phyloP scores from a whole-genome alignment of 2,888 invertebrate species.

The Maniola hyperantus region DNA sequence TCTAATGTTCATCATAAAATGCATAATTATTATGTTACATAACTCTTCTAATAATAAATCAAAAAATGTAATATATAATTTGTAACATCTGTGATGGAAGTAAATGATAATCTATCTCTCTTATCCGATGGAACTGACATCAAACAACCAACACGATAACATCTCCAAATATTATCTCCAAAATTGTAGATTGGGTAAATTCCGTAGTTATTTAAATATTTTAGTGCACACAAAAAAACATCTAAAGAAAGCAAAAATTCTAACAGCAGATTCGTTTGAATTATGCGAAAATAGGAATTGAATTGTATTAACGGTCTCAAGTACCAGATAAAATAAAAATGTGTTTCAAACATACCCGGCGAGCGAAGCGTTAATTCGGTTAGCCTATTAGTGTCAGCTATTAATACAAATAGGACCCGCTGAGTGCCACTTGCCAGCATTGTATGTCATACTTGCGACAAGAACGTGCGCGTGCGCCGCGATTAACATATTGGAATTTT shows the following conservation, averaged over 20 bases:
- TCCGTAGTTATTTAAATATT: background rate
- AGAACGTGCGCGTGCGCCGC: constrained; percentile 34
- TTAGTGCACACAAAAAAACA: too few species aligned
- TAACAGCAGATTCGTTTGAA: too few species aligned
- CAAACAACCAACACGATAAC: background rate
- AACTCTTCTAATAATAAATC: too few species aligned
- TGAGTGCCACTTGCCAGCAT: constrained; percentile 26
- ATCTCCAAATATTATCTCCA: background rate
- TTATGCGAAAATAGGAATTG: background rate
- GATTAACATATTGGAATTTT: background rate
- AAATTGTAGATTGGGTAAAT: background rate
- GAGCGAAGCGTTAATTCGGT: constrained; percentile 34
- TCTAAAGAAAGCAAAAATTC: too few species aligned
- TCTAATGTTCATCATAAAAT: too few species aligned
- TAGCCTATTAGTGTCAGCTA: constrained; percentile 38
- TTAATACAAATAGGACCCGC: constrained; percentile 41
- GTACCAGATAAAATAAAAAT: constrained; percentile 6
- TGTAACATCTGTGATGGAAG: background rate
- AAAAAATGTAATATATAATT: too few species aligned
- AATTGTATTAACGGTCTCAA: constrained; percentile 6
- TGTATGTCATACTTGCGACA: constrained; percentile 23
- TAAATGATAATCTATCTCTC: background rate
- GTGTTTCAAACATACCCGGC: constrained; percentile 7
- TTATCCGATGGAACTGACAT: background rate
- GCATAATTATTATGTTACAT: too few species aligned